phyloP scores from a whole-genome alignment of 2,113 vertebrate genomes.

The Macheiramphus alcinus region DNA sequence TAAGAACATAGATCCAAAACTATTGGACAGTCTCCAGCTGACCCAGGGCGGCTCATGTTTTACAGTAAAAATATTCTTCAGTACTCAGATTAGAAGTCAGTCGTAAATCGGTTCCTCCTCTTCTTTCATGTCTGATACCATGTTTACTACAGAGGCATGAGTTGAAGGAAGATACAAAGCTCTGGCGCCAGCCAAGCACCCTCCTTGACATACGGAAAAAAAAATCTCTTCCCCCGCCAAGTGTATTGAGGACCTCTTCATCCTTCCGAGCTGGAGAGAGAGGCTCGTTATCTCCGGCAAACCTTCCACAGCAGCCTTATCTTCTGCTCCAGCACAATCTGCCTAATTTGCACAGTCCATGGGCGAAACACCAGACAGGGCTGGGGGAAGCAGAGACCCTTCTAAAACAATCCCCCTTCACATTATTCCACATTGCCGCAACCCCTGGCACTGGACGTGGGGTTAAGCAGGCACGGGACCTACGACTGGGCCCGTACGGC shows the following conservation, averaged over 20 bases:
- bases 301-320: neutral
- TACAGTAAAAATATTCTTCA: neutral
- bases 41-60: neutral
- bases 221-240: neutral
- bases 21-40: neutral
- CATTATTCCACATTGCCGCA: neutral
- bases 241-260: neutral
- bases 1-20: neutral
- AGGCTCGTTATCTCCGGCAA: neutral
- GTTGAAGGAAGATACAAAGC: neutral
- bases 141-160: neutral
- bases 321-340: neutral
- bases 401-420: neutral
- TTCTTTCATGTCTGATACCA: neutral
- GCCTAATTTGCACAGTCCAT: neutral
- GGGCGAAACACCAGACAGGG: neutral
- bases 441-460: rapidly evolving
- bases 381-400: rapidly evolving
- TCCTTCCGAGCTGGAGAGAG: neutral
- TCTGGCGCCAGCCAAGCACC: neutral
- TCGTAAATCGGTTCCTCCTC: neutral
- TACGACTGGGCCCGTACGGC: rapidly evolving
- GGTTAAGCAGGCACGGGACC: neutral
- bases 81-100: neutral
- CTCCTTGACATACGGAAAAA: neutral